Conservation (phyloP, 1,140 invertebrate genomes). For the Scaptomyza hsui region DNA sequence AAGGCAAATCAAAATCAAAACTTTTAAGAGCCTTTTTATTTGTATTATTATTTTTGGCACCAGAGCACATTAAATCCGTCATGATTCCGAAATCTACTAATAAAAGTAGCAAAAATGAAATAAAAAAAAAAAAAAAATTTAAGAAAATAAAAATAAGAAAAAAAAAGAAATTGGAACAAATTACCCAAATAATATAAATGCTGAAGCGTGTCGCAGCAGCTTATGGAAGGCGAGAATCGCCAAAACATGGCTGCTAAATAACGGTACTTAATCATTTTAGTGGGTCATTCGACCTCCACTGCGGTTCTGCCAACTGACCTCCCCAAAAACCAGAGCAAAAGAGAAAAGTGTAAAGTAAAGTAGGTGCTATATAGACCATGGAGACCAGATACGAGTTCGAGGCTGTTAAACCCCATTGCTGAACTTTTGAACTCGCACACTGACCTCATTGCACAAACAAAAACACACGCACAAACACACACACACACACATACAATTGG, state of each 20-base stretch:
- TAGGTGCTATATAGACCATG: slow-evolving; percentile 3
- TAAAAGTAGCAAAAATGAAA: not conserved
- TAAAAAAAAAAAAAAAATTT: no score
- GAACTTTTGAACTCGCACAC: slow-evolving; percentile 78
- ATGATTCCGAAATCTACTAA: slow-evolving; percentile 49
- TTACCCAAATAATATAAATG: not conserved
- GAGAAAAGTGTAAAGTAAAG: not conserved
- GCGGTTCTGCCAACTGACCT: slow-evolving; percentile 47
- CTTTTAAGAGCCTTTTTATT: no score
- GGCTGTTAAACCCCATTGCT: slow-evolving; percentile 57
- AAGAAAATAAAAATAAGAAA: slow-evolving; percentile 7
- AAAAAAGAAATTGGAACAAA: no score
- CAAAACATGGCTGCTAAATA: slow-evolving; percentile 57
- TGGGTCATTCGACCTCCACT: slow-evolving; percentile 49
- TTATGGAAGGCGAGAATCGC: not conserved
- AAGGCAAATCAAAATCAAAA: no score
- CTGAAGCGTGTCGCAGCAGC: not conserved
- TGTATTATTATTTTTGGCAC: slow-evolving; percentile 7
- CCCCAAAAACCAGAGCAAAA: slow-evolving; percentile 5
- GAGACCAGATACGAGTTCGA: slow-evolving; percentile 27
- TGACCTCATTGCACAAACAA: slow-evolving; percentile 58
- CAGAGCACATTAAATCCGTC: slow-evolving; percentile 52
- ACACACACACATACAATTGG: slow-evolving; percentile 8
- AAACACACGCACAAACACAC: slow-evolving; percentile 9
- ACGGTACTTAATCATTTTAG: slow-evolving; percentile 76